A percentile compares a stretch with the other conserved stretches of the same genome.
These are phyloP conservation scores for Falco novaeseelandiae DNA, from an alignment of 2,797 vertebrate species.

Conservation along the genomic window DNA sequence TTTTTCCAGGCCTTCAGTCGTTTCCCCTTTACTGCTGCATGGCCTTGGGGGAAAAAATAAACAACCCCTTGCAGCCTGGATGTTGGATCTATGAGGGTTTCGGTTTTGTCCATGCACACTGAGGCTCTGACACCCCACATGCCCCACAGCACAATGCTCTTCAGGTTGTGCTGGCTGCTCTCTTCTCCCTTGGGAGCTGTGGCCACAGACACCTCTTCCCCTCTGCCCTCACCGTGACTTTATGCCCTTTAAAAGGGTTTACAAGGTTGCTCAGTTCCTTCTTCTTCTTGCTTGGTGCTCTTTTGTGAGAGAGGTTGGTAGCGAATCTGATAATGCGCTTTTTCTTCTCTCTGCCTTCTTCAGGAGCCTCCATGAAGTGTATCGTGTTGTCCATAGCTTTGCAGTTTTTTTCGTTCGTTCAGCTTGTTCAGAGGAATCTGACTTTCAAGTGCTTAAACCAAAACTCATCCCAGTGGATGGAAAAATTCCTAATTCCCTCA, in stretches of 20 bases:
- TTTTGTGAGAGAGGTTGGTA: background rate
- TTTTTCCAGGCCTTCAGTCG: background rate
- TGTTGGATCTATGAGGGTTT: background rate
- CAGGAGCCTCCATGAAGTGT: background rate
- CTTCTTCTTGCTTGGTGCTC: background rate
- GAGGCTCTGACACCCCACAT: rapidly evolving
- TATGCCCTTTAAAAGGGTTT: background rate
- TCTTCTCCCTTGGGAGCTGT: background rate
- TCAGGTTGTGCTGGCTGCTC: background rate
- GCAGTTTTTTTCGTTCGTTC: background rate
- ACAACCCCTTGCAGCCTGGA: background rate
- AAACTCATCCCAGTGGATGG: conserved; percentile 5
- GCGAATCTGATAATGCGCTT: background rate
- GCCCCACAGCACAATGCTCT: rapidly evolving
- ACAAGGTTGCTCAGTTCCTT: background rate
- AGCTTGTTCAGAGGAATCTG: background rate
- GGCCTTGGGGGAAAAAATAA: background rate
- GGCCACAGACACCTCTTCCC: background rate
- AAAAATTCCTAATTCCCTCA: conserved; percentile 30
- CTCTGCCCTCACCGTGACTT: background rate
- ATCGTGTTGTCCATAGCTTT: background rate
- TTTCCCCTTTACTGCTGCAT: background rate
- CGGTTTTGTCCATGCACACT: rapidly evolving
- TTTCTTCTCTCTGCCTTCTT: background rate
- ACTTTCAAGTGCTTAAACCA: background rate